Conservation (phyloP, 2,113 vertebrate genomes). For the Nycticorax nycticorax region DNA sequence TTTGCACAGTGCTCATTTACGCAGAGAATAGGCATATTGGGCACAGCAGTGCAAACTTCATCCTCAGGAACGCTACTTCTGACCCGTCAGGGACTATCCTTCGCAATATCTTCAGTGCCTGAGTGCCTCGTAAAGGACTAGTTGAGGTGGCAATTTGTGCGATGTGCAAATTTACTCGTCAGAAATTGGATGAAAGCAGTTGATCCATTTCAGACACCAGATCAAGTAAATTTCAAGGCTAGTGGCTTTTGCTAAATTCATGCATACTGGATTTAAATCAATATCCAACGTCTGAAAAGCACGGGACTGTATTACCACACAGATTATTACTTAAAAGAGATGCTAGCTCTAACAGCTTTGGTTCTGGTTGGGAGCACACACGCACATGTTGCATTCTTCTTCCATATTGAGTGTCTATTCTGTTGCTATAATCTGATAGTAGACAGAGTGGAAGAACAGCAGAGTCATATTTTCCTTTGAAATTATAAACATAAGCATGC, state of each 20-base stretch:
- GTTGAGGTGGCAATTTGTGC: background rate
- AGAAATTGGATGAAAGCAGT: background rate
- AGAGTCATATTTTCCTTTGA: constrained; percentile 67
- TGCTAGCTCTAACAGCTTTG: background rate
- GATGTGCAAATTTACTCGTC: background rate
- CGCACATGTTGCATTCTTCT: constrained; percentile 41
- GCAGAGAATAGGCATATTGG: background rate
- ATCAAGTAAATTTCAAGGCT: background rate
- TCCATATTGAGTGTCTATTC: constrained; percentile 58
- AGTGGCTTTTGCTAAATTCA: background rate
- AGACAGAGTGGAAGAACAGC: constrained; percentile 45
- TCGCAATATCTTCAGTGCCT: background rate
- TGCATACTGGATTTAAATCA: background rate
- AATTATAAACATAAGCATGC: constrained; percentile 60
- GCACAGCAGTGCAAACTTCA: background rate
- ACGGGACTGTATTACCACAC: background rate
- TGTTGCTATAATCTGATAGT: constrained; percentile 48
- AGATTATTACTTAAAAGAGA: background rate
- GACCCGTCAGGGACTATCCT: background rate
- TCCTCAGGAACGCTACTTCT: background rate
- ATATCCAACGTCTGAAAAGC: background rate
- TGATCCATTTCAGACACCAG: background rate
- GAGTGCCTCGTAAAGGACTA: background rate
- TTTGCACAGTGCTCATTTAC: background rate
- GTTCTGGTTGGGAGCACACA: constrained; percentile 49